phyloP scores from a whole-genome alignment of 2,797 vertebrate species.

The Todus mexicanus region DNA sequence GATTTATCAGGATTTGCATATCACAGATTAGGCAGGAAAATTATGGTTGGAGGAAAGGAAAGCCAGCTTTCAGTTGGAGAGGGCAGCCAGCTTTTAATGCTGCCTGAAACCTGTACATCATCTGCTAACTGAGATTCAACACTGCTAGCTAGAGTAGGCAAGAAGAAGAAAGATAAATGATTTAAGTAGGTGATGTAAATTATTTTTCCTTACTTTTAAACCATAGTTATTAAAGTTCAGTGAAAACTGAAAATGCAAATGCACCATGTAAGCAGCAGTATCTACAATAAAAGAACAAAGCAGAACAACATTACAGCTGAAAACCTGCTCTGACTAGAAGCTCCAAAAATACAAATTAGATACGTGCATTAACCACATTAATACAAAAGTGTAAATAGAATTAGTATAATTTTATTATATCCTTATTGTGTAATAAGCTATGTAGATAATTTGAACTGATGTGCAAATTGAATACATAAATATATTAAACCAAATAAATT shows the following conservation, averaged over 20 bases:
- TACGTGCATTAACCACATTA: background rate
- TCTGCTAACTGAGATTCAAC: background rate
- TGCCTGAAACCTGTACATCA: background rate
- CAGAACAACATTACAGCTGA: background rate
- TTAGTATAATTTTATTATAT: background rate
- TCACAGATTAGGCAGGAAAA: background rate
- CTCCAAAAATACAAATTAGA: background rate
- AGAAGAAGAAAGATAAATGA: background rate
- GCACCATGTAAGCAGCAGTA: background rate
- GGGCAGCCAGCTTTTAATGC: background rate
- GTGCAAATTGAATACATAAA: background rate
- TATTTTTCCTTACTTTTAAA: background rate
- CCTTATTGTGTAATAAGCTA: background rate
- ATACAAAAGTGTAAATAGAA: background rate
- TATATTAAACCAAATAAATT: background rate
- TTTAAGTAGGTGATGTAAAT: background rate
- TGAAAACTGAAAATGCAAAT: background rate
- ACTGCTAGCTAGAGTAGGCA: background rate
- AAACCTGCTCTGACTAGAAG: background rate
- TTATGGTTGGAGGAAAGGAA: background rate
- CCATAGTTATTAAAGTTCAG: background rate
- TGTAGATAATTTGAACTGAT: background rate
- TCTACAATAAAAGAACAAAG: background rate
- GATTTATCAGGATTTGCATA: no score
- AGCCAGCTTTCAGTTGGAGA: background rate